Evolutionary conservation across 2,113 vertebrate genomes (phyloP).

Genomic region (Mohoua ochrocephala): DNA sequence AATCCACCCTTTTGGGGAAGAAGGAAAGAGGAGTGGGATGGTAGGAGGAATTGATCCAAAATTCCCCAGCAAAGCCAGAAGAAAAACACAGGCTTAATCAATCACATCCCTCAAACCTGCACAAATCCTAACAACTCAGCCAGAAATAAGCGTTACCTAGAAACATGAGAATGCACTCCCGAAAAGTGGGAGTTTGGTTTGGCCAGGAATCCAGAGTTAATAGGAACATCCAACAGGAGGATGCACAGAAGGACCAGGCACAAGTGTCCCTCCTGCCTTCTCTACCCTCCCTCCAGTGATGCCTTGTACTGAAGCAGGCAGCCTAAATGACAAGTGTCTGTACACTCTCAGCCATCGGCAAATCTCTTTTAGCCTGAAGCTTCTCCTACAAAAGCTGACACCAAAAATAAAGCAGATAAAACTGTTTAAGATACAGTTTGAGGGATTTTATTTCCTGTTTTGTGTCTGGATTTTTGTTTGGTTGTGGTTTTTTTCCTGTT

Average conservation of each 20-base stretch:
- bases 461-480: not conserved
- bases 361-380: not conserved
- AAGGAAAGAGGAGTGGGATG: not conserved
- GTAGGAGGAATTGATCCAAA: not conserved
- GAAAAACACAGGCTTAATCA: not conserved
- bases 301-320: not conserved
- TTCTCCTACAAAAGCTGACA: not conserved
- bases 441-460: not conserved
- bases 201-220: not conserved
- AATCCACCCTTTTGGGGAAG: not conserved
- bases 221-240: not conserved
- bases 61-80: not conserved
- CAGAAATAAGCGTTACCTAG: slow-evolving; percentile 11
- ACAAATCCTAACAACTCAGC: not conserved
- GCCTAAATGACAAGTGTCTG: not conserved
- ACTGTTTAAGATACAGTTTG: not conserved
- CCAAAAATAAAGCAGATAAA: not conserved
- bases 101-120: not conserved
- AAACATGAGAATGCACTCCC: not conserved
- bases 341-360: not conserved
- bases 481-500: not conserved
- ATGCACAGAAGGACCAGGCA: not conserved
- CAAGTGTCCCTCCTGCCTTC: not conserved
- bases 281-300: not conserved
- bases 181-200: not conserved